Base-by-base conservation (phyloP, 2,888 invertebrate genomes). In the Caenorhabditis sulstoni region DNA sequence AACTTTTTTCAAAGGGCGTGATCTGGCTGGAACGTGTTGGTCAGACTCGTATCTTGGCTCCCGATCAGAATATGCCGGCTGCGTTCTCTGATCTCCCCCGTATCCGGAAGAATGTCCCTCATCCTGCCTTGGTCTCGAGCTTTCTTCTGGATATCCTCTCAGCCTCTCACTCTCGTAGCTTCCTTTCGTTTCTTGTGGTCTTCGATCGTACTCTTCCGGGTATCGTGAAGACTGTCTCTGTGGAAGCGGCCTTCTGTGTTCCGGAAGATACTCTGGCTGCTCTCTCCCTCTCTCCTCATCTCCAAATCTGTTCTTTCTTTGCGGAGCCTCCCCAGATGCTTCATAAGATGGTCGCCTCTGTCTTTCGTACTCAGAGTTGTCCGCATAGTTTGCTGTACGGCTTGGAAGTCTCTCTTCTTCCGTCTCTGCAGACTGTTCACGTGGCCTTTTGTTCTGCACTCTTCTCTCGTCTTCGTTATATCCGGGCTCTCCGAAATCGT, bases 291-390 rank as follows among this genome's bases (percentile, higher is more conserved):
- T 55, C n/a, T 71, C 62, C 20, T 71, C 71, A 11, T 64, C 71
- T 5, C 57, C 64, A 18, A 64, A 71, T 7, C 57, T 20, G 12
- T 71, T 64, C 41, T 57, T 62, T 57, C 61, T 45, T 12, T 55
- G 55, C 23, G 61, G 61, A 49, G 39, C 41, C 49, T 71, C 71
- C 22, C n/a, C 62, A 12, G 70, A 71, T 47, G 64, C 49, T 14
- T 71, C 71, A 20, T 71, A 71, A 12, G 18, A 45, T 57, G 71
- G 71, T 41, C 45, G 62, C 55, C 64, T 55, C 20, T 71, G 62
- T 18, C 41, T 53, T 9, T 62, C 55, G 18, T 55, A 62, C 5
- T 44, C 71, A 7, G 62, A 35, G n/a, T 45, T 45, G n/a, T 71
- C 71, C 14, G 49, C 62, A 47, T 71, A 64, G 2, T 41, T 59